These are phyloP conservation scores for Thumatha senex DNA, from an alignment of 2,888 invertebrate genomes.

Conservation along the genomic window DNA sequence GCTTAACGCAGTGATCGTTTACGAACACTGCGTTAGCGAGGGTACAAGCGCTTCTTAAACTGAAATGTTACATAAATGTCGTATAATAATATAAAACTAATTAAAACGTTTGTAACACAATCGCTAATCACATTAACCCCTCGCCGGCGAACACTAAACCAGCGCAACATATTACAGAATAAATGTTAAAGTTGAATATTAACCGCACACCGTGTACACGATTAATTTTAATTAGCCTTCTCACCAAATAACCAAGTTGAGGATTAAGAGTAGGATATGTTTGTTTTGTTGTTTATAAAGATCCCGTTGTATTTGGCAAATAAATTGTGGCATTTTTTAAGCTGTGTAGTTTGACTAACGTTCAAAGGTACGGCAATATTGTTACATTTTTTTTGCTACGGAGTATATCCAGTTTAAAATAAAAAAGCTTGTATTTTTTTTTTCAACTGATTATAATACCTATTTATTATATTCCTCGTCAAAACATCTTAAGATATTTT, in stretches of 20 bases:
- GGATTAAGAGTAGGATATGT: conserved; percentile 37
- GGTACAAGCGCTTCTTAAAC: not conserved
- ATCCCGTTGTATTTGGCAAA: not conserved
- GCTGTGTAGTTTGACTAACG: not conserved
- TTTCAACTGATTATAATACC: too few species aligned
- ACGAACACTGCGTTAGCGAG: too few species aligned
- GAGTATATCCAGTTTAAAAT: too few species aligned
- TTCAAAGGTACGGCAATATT: too few species aligned
- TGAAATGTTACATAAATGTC: not conserved
- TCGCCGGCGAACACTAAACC: conserved; percentile 12
- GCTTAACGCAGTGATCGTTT: not conserved
- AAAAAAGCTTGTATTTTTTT: too few species aligned
- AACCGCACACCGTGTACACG: conserved; percentile 31
- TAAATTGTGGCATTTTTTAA: conserved; percentile 1
- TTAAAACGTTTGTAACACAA: not conserved
- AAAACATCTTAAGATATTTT: too few species aligned
- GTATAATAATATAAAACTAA: not conserved
- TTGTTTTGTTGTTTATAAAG: conserved; percentile 16
- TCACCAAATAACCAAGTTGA: conserved; percentile 39
- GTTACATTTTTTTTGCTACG: too few species aligned
- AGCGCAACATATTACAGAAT: conserved; percentile 28
- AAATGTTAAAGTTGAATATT: conserved; percentile 33
- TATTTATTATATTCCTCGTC: too few species aligned
- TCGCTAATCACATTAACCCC: conserved; percentile 8
- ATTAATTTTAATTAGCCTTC: conserved; percentile 58